These are phyloP conservation scores for Phorcus lineatus DNA, from an alignment of 2,888 invertebrate species.

Conservation along the genomic window DNA sequence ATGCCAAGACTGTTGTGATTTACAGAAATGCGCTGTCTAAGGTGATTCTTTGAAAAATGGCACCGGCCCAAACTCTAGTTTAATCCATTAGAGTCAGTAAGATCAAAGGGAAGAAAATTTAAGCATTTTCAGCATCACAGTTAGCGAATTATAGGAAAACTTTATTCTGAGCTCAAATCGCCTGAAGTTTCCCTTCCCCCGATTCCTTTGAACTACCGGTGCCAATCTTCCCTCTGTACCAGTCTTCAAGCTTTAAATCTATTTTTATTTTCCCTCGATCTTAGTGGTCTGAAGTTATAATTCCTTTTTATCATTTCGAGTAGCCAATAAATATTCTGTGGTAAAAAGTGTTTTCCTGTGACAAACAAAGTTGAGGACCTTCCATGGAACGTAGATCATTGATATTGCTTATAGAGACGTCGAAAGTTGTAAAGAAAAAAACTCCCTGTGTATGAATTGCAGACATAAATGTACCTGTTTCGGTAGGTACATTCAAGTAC, in stretches of 20 bases:
- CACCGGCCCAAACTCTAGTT: neutral
- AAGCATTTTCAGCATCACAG: neutral
- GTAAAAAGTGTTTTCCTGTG: neutral
- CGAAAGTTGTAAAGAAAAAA: too few relatives aligned
- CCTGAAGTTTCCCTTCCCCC: slow-evolving; percentile 1
- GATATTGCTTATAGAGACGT: too few relatives aligned
- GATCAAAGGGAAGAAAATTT: slow-evolving; percentile 19
- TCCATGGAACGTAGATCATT: too few relatives aligned
- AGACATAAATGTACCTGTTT: too few relatives aligned
- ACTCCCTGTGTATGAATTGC: too few relatives aligned
- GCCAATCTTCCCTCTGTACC: slow-evolving; percentile 7
- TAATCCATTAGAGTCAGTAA: slow-evolving; percentile 21
- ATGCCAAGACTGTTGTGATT: slow-evolving; percentile 15
- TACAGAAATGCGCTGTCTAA: neutral
- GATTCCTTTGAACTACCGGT: slow-evolving; percentile 7
- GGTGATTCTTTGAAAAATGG: slow-evolving; percentile 15
- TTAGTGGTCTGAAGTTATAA: slow-evolving; percentile 14
- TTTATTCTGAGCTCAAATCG: slow-evolving; percentile 25
- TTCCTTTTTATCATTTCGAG: neutral
- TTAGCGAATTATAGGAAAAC: slow-evolving; percentile 23
- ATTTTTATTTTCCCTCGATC: neutral
- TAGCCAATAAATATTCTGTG: neutral
- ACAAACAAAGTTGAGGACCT: too few relatives aligned
- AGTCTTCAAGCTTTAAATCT: slow-evolving; percentile 10
- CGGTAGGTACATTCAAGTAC: too few relatives aligned